Conservation (phyloP, 1,140 invertebrate genomes). For the Lucilia sericata region DNA sequence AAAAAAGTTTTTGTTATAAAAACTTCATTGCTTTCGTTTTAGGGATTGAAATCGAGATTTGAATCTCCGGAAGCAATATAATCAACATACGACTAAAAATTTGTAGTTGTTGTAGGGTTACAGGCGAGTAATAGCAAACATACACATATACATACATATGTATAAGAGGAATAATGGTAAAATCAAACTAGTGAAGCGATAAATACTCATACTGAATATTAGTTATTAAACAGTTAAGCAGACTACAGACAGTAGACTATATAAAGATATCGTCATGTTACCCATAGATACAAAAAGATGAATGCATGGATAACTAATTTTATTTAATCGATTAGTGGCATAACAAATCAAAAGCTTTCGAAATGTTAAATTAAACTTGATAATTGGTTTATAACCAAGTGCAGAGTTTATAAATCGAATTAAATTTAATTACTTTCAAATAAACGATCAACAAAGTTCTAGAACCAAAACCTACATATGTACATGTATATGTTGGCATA, state of each 20-base stretch:
- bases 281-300: neutral
- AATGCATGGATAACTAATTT: neutral
- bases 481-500: constrained; percentile 28
- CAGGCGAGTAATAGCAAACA: neutral
- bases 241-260: too few relatives aligned
- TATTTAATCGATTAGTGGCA: constrained; percentile 14
- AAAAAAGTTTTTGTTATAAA: neutral
- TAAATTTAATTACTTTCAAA: constrained; percentile 21
- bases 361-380: neutral
- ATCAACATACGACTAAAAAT: neutral
- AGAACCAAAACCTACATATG: neutral
- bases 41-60: constrained; percentile 43
- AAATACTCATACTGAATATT: neutral
- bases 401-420: constrained; percentile 1
- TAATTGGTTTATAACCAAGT: neutral
- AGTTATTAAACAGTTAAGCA: neutral
- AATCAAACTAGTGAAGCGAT: constrained; percentile 23
- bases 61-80: constrained; percentile 59
- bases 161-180: neutral
- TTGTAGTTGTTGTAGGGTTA: constrained; percentile 3
- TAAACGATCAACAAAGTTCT: neutral
- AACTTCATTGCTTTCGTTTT: constrained; percentile 19
- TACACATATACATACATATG: neutral
- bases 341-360: neutral
- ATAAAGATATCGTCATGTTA: too few relatives aligned